Conservation (phyloP, 2,797 vertebrate species). For the Rousettus madagascariensis region DNA sequence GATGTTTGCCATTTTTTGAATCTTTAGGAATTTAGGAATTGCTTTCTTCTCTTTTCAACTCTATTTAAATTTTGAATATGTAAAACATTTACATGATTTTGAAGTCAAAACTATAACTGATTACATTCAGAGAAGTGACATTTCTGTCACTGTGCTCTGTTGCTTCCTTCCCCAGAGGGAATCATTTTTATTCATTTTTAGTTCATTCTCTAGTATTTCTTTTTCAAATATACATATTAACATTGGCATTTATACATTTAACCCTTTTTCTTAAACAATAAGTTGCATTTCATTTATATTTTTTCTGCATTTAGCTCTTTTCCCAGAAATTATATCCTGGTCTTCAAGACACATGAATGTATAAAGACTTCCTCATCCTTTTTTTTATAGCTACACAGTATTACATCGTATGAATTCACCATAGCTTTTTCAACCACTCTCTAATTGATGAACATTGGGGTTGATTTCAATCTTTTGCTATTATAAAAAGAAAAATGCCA, state of each 20-base stretch:
- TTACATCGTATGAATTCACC: neutral
- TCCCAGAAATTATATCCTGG: neutral
- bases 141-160: neutral
- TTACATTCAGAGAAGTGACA: neutral
- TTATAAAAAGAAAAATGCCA: conserved; percentile 35
- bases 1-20: conserved; percentile 47
- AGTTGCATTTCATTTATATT: neutral
- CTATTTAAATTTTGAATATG: conserved; percentile 40
- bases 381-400: neutral
- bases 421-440: neutral
- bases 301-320: neutral
- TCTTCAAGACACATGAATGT: neutral
- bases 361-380: neutral
- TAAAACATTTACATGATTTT: conserved; percentile 20
- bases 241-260: neutral
- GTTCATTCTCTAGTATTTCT: neutral
- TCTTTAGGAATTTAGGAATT: conserved; percentile 58
- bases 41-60: conserved; percentile 36
- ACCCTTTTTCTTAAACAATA: neutral
- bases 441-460: neutral
- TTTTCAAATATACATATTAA: conserved; percentile 27
- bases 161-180: neutral
- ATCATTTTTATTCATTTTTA: neutral
- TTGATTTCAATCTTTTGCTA: conserved; percentile 39
- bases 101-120: neutral